Base-by-base conservation (phyloP, 2,113 vertebrate genomes). In the Burhinus oedicnemus region DNA sequence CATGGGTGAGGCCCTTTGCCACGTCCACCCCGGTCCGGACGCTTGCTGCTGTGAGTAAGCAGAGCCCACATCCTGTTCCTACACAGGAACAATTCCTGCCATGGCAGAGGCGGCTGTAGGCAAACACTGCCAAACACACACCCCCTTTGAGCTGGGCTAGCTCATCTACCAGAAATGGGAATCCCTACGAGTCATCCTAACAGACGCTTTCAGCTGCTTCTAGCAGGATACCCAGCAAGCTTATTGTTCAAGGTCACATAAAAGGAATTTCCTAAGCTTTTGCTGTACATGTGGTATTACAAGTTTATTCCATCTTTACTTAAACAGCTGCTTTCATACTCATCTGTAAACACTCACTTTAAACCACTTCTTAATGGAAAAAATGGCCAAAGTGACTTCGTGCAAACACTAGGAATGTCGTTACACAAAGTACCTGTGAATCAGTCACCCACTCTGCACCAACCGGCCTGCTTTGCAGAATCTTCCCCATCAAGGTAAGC, bases 251-350 rank as follows among this genome's bases (percentile, higher is more conserved):
- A 82, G 90, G 93, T 94, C 96, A 97, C 97, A 89, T 82, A 95
- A 75, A 81, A 93, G 97, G 93, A 78, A 90, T 91, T 91, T 97
- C 95, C 93, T 95, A 86, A 80, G 95, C 96, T 89, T 97, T 97
- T 98, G 94, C 96, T 97, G 96, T 97, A 97, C 96, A 3, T 96
- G 90, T 95, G 96, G 96, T 97, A 97, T 98, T 97, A 97, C 95
- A 97, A 97, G 97, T 98, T 97, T 95, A 94, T 97, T 97, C 96
- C 98, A 82, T 97, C 97, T 98, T 97, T 95, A 97, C 93, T 93
- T 95, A 90, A 96, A 96, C 92, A 95, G 96, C 95, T 96, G 83
- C 90, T 97, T 92, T 93, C 85, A 93, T 95, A 95, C 52, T 95
- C 93, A 93, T 91, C 93, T 94, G 91, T 92, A 97, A 96, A 95